Evolutionary conservation across 2,113 vertebrate genomes (phyloP).

Genomic region (Odocoileus hemionus): DNA sequence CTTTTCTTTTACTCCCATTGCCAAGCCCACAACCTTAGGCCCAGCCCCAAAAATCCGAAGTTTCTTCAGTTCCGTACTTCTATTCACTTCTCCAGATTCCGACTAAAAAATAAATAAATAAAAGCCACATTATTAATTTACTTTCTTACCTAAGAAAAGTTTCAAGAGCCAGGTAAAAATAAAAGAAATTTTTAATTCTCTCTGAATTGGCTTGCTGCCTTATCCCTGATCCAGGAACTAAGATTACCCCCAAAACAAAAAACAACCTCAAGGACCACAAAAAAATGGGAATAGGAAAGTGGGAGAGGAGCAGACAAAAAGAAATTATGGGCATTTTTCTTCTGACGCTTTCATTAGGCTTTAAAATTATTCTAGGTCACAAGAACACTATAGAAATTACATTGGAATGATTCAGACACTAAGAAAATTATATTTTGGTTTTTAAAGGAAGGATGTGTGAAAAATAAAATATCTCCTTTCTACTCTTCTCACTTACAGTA

Average conservation of each 20-base stretch:
- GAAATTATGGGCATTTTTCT: background rate
- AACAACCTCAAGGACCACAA: background rate
- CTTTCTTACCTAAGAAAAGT: background rate
- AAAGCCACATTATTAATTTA: constrained; percentile 48
- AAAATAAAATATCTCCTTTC: background rate
- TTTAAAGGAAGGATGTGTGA: background rate
- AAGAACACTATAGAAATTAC: background rate
- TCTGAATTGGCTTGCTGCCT: background rate
- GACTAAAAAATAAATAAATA: constrained; percentile 66
- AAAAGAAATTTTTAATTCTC: background rate
- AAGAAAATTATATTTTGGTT: background rate
- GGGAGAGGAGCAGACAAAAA: background rate
- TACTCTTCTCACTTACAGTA: background rate
- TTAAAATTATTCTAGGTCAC: constrained; percentile 24
- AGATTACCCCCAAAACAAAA: background rate
- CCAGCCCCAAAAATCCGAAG: constrained; percentile 92
- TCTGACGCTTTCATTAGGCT: background rate
- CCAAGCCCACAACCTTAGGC: constrained; percentile 92
- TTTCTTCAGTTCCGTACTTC: constrained; percentile 92
- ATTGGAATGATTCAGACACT: background rate
- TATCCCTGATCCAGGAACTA: background rate
- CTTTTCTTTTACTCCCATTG: constrained; percentile 87
- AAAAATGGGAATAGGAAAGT: background rate
- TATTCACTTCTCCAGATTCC: constrained; percentile 81
- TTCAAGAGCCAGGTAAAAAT: background rate